Percentiles rank a stretch among this genome's conserved stretches.
These are phyloP conservation scores for Amblyopsis rosae DNA, from an alignment of 2,113 vertebrate genomes.

Conservation along the genomic window DNA sequence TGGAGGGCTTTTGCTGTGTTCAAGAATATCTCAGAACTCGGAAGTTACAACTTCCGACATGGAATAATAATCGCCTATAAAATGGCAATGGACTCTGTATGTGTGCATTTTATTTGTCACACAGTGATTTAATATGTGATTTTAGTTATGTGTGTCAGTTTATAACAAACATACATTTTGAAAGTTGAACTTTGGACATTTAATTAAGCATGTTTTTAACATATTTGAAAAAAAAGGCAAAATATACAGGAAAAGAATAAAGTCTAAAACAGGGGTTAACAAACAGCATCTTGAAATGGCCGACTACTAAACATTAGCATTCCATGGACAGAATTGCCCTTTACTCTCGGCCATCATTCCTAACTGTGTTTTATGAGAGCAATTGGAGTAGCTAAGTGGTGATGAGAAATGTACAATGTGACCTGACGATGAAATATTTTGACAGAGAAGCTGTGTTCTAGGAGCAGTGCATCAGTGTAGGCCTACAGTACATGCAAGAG, in stretches of 20 bases:
- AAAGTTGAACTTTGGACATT: too few relatives aligned
- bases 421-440: constrained; percentile 45
- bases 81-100: too few relatives aligned
- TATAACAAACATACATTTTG: too few relatives aligned
- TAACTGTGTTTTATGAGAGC: constrained; percentile 16
- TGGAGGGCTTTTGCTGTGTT: too few relatives aligned
- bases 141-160: too few relatives aligned
- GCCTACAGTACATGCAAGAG: neutral
- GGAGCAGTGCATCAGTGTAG: constrained; percentile 11
- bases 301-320: neutral
- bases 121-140: too few relatives aligned
- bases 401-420: constrained; percentile 19
- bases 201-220: too few relatives aligned
- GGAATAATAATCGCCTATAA: too few relatives aligned
- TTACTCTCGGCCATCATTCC: neutral
- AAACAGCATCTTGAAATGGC: neutral
- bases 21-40: too few relatives aligned
- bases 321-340: constrained; percentile 9
- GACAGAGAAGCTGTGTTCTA: constrained; percentile 40
- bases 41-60: too few relatives aligned
- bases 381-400: constrained; percentile 48
- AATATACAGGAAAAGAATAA: neutral
- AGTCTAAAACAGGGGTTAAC: neutral
- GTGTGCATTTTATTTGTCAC: too few relatives aligned
- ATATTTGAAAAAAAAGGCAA: too few relatives aligned